A percentile compares a stretch with the other conserved stretches of the same genome.
These are phyloP conservation scores for Chaenocephalus aceratus DNA, from an alignment of 2,113 vertebrate genomes.

Conservation along the genomic window DNA sequence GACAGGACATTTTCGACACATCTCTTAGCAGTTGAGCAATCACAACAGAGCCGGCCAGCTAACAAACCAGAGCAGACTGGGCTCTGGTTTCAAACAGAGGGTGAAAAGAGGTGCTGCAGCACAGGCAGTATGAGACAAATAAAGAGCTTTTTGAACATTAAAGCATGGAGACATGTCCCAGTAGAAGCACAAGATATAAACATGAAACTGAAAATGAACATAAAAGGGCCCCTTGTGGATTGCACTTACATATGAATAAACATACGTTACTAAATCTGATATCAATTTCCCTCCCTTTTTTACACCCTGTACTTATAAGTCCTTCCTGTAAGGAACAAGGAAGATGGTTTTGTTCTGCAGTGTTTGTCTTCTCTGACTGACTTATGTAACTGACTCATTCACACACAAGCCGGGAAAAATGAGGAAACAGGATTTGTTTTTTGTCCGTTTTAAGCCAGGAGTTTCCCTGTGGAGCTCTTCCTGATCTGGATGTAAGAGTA, in stretches of 20 bases:
- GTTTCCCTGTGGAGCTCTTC: constrained; percentile 37
- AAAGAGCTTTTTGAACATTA: too few species aligned
- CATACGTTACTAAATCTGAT: neutral
- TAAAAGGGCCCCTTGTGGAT: too few species aligned
- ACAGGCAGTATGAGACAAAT: too few species aligned
- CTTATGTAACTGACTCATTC: constrained; percentile 55
- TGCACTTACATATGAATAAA: neutral
- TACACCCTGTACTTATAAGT: neutral
- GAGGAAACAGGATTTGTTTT: constrained; percentile 65
- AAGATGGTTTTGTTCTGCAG: constrained; percentile 46
- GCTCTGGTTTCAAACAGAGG: too few species aligned
- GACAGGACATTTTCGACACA: too few species aligned
- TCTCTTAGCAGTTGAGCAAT: too few species aligned
- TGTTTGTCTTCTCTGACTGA: constrained; percentile 46
- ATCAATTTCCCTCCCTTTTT: constrained; percentile 1
- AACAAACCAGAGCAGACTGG: too few species aligned
- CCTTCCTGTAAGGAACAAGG: constrained; percentile 47
- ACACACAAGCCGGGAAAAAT: constrained; percentile 22
- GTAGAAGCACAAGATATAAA: too few species aligned
- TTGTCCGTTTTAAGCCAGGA: constrained; percentile 26
- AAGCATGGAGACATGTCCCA: too few species aligned
- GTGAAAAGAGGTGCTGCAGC: too few species aligned
- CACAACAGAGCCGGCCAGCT: too few species aligned
- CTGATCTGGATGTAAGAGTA: constrained; percentile 31
- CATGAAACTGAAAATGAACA: too few species aligned